A percentile compares a stretch with the other conserved stretches of the same genome.
Conservation (phyloP, 2,113 vertebrate genomes). For the Mungos mungo region DNA sequence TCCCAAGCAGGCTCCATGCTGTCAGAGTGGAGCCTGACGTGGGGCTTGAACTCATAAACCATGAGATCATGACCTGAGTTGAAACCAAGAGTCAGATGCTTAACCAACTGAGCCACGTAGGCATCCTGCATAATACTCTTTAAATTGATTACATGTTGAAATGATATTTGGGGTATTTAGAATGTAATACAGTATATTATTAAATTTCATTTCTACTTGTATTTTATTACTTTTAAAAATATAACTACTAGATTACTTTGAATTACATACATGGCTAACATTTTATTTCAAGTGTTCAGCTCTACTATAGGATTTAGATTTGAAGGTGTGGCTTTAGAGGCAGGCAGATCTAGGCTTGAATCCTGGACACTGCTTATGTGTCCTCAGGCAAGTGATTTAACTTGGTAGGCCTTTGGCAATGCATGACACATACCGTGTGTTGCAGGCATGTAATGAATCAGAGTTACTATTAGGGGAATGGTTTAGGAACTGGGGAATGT, state of each 20-base stretch:
- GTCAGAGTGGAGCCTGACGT: too few species aligned
- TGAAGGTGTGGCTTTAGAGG: neutral
- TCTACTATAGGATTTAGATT: neutral
- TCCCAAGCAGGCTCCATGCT: too few species aligned
- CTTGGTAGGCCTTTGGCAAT: neutral
- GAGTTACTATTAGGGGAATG: slow-evolving; percentile 8
- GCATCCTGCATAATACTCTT: neutral
- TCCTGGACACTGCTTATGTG: neutral
- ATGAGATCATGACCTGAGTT: too few species aligned
- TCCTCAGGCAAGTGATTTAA: slow-evolving; percentile 1
- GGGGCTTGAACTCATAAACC: too few species aligned
- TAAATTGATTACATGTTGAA: neutral
- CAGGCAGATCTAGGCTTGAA: neutral
- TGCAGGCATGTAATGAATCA: slow-evolving; percentile 34
- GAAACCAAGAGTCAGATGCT: too few species aligned
- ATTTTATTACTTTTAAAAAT: neutral
- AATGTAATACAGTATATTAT: neutral
- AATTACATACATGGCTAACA: neutral
- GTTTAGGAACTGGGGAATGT: neutral
- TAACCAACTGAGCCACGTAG: too few species aligned
- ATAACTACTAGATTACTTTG: neutral
- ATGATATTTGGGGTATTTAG: neutral
- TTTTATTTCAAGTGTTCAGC: neutral
- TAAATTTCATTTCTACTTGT: slow-evolving; percentile 17
- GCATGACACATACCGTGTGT: neutral